Base-by-base conservation (phyloP, 2,797 vertebrate genomes). In the Syndactyla subalaris region DNA sequence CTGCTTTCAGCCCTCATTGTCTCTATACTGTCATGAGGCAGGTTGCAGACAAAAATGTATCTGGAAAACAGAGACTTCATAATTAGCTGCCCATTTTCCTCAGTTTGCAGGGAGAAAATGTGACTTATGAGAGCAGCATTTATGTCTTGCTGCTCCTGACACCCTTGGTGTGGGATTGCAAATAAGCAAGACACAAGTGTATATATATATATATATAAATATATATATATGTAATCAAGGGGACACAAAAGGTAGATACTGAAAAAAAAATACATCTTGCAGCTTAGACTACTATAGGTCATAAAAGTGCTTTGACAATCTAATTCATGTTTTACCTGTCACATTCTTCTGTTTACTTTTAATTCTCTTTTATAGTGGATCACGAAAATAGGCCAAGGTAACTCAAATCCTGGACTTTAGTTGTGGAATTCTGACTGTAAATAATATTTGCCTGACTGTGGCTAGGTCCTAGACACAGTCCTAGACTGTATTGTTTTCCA, bases 1-100 rank as follows among this genome's bases (percentile, higher is more conserved):
- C 88, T 93, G 96, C 96, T 92, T 96, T 96, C 96, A 92, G 92
- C 95, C 95, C 34, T 4, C 84, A 82, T 97, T 93, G 94, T 97
- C 93, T 95, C 67, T 77, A 13, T 55, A 36, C 51, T 58, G 93
- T 85, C 93, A 96, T 91, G 95, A 97, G 94, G 88, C 83, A 93
- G 86, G 89, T 85, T 95, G 93, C 52, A 93, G 85, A 66, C 89
- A 95, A 92, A 94, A 96, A 95, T 36, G 19, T 75, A 85, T 92
- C 63, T 96, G 95, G 85, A 93, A 97, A 96, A 82, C 30, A 80
- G 82, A 85, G 84, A 78, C 57, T 88, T 88, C 91, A 86, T 86
- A 79, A 85, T 79, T 85, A 86, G 87, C 77, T 75, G 61, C 48
- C 76, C 38, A 5, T 91, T 96, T 97, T 81, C 55, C 46, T 88